Base-by-base conservation (phyloP, 2,888 invertebrate genomes). In the Oegoconia quadripuncta region DNA sequence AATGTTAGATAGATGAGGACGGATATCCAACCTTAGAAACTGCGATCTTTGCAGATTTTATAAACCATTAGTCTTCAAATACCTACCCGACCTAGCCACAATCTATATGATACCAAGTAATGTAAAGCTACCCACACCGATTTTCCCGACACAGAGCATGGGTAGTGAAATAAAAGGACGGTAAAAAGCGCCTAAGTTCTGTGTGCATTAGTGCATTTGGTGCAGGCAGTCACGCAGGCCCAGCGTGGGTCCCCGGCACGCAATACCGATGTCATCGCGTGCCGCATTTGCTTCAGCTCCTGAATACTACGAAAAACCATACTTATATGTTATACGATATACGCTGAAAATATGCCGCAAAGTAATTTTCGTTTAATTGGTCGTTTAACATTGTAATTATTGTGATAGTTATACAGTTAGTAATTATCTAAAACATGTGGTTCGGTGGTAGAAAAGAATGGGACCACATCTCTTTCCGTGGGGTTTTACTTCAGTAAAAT, bases 181-280 rank as follows among this genome's bases (percentile, higher is more conserved):
- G 55, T 59, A 55, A 59, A 66, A 67, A 64, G 50, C 54, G 44
- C 51, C 46, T 50, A 59, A 59, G 59, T 60, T 57, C 17, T 41
- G 33, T 33, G 25, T 36, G 36, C 40, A 40, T 43, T 42, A 53
- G 53, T 59, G 59, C 59, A 55, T 46, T 60, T 44, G 50, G 44
- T 38, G 50, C 48, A 58, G 13, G 14, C 11, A 50, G 56, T 61
- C 63, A 61, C 55, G 59, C 63, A 53, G 51, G n/a, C 22, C 22
- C 22, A 22, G 22, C 22, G 22, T n/a, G n/a, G n/a, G n/a, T n/a
- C 6, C 63, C 53, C 57, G 57, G 44, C 76, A 76, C 74, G 75
- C 76, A 67, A 76, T 39, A 34, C 44, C 33, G 48, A 41, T 42
- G 59, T 55, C 53, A 53, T 53, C 49, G 54, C 52, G 50, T 48